phyloP scores from a whole-genome alignment of 2,113 vertebrate genomes.

The Misgurnus mizolepis region DNA sequence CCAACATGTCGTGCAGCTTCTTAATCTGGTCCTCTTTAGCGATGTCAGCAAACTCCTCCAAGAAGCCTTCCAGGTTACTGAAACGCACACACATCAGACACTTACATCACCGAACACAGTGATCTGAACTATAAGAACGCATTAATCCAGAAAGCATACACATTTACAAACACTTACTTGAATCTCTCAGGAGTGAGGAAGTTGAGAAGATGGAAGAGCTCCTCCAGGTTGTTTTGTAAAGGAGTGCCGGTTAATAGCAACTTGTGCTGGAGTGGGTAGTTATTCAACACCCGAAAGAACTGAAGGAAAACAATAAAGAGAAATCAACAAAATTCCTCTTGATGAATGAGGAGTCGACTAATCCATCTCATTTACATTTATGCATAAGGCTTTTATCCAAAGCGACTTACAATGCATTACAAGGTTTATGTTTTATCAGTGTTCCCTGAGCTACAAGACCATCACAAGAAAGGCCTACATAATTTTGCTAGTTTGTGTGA shows the following conservation, averaged over 20 bases:
- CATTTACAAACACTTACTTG: constrained; percentile 79
- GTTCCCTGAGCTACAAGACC: no score
- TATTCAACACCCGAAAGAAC: constrained; percentile 96
- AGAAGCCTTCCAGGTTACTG: constrained; percentile 95
- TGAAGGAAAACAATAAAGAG: constrained; percentile 55
- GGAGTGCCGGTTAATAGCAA: constrained; percentile 94
- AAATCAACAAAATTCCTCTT: neutral
- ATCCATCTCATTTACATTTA: no score
- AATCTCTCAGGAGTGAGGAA: constrained; percentile 95
- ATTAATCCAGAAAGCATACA: neutral
- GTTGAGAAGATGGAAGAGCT: constrained; percentile 95
- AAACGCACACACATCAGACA: constrained; percentile 39
- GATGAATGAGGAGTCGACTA: no score
- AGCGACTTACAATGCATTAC: no score
- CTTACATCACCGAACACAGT: neutral
- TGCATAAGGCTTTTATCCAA: no score
- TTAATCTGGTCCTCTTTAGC: constrained; percentile 99
- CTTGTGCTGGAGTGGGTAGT: constrained; percentile 95
- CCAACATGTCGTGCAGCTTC: constrained; percentile 97
- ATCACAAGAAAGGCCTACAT: neutral
- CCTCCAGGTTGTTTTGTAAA: constrained; percentile 95
- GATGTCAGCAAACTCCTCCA: constrained; percentile 98
- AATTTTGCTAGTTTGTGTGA: no score
- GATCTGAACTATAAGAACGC: no score
- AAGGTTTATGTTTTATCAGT: no score